Conservation (phyloP, 2,888 invertebrate species). For the Dyspetes luteomarginatus region DNA sequence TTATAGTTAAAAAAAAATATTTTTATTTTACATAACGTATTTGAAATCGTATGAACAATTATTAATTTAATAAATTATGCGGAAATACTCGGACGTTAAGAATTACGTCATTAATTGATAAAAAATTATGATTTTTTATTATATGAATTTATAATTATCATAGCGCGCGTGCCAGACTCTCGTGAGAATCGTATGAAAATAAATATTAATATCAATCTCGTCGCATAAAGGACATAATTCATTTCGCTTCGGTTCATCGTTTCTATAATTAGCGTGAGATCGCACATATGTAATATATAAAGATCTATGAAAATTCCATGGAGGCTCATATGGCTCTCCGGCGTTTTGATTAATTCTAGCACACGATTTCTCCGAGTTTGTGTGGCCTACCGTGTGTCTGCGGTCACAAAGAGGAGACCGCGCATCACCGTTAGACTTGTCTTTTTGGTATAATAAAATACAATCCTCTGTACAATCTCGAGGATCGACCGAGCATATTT, state of each 20-base stretch:
- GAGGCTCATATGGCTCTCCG: background rate
- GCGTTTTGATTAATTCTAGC: conserved; percentile 27
- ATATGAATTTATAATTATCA: background rate
- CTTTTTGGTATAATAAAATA: background rate
- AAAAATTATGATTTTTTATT: background rate
- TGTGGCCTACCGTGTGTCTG: background rate
- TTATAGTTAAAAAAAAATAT: too few species aligned
- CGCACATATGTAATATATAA: background rate
- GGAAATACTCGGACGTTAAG: background rate
- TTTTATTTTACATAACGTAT: too few species aligned
- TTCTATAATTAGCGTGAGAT: conserved; percentile 24
- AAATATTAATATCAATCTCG: conserved; percentile 16
- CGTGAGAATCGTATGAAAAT: conserved; percentile 11
- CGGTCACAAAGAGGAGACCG: too few species aligned
- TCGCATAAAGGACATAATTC: background rate
- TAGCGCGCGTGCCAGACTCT: background rate
- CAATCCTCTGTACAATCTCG: background rate
- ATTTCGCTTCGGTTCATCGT: conserved; percentile 5
- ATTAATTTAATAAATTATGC: background rate
- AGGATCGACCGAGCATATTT: background rate
- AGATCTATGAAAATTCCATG: background rate
- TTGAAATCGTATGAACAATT: background rate
- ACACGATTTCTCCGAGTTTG: conserved; percentile 1
- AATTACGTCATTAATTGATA: background rate
- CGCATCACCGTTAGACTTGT: background rate